Base-by-base conservation (phyloP, 2,888 invertebrate species). In the Carpatolechia fugitivella region DNA sequence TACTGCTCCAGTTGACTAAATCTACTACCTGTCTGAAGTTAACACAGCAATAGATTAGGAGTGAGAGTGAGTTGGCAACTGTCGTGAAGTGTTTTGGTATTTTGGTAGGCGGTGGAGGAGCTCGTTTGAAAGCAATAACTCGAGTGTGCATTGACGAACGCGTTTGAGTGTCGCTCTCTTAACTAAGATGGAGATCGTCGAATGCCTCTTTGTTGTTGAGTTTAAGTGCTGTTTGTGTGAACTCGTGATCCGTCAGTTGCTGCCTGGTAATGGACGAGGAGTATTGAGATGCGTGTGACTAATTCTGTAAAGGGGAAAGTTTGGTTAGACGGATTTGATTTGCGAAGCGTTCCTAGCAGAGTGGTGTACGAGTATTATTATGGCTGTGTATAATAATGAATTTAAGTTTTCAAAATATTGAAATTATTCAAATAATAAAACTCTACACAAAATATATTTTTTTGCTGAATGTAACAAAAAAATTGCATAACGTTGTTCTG, bases 141-240 rank as follows among this genome's bases (percentile, higher is more conserved):
- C 70, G 75, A 85, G 83, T 80, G 80, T 77, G 77, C 82, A 81
- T 80, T 82, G 86, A 84, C 80, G 82, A 78, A 80, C 80, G 82
- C 80, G 76, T 72, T 79, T 78, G 68, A 83, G 84, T 78, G 80
- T 74, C 78, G 68, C 71, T 78, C 78, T 71, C 81, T 81, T 78
- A 75, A 80, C 77, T 81, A 78, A 78, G 78, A 73, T 66, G 68
- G 64, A 74, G 70, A 82, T 82, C 78, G 74, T 77, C 78, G 80
- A 80, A 82, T 78, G 76, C 76, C 78, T 73, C 74, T 82, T 81
- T 78, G 78, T 78, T 71, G 69, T 62, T 59, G 62, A 58, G 69
- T 68, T 65, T 66, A 62, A 69, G 70, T 63, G 64, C 69, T 70
- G 38, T 60, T 65, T 64, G 61, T 60, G 65, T 47, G 57, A 54